Conservation (phyloP, 53 echinoderm and acorn worm genomes). For the Antedon mediterranea region DNA sequence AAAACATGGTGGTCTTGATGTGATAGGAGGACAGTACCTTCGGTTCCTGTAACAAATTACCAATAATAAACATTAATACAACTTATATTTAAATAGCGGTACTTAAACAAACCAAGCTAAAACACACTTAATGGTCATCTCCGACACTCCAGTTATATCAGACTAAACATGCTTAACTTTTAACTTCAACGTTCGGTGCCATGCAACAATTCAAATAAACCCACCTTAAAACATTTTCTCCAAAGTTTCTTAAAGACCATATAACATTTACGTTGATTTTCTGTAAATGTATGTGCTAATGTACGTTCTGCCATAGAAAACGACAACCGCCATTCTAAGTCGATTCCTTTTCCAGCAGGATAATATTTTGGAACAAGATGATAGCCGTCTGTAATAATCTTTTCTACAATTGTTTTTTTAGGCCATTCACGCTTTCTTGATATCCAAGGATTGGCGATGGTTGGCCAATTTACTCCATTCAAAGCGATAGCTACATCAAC, state of each 20-base stretch:
- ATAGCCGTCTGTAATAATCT: background rate
- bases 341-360: background rate
- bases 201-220: too few species aligned
- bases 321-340: too few species aligned
- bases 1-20: background rate
- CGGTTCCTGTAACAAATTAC: background rate
- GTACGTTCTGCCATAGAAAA: slow-evolving; percentile 1
- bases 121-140: too few species aligned
- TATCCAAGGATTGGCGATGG: background rate
- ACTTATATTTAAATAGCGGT: too few species aligned
- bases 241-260: background rate
- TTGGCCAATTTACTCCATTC: background rate
- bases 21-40: background rate
- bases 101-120: too few species aligned
- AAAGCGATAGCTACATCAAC: background rate
- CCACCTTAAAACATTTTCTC: background rate
- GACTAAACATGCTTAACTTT: too few species aligned
- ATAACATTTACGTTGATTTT: background rate
- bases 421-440: background rate
- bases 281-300: background rate
- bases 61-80: too few species aligned
- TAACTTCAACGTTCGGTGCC: too few species aligned
- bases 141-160: too few species aligned
- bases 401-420: background rate
- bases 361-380: background rate